Evolutionary conservation across 2,113 vertebrate genomes (phyloP).

Genomic region (Pavo muticus): DNA sequence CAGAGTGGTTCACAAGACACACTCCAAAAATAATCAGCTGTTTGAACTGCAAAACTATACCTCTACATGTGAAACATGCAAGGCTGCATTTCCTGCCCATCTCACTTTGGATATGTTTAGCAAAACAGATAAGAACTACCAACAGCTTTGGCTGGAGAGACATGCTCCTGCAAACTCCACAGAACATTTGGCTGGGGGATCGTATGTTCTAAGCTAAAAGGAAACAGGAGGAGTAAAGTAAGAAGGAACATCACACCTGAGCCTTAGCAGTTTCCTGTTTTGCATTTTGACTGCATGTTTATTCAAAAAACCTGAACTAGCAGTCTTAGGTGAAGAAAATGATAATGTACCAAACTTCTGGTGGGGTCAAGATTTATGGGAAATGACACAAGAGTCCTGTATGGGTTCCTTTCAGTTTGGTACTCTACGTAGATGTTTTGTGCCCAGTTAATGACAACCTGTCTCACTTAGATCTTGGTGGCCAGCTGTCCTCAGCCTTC

Average conservation of each 20-base stretch:
- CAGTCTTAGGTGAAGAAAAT: background rate
- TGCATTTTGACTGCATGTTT: background rate
- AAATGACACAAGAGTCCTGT: background rate
- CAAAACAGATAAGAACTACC: slow-evolving; percentile 15
- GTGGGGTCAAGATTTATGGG: background rate
- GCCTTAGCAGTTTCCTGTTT: background rate
- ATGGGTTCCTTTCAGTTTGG: background rate
- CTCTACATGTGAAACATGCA: background rate
- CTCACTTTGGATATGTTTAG: background rate
- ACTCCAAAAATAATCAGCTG: background rate
- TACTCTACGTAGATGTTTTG: background rate
- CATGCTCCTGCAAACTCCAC: background rate
- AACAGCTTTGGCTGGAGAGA: background rate
- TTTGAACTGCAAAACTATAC: background rate
- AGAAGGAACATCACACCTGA: background rate
- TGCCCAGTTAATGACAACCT: background rate
- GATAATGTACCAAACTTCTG: background rate
- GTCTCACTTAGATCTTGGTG: background rate
- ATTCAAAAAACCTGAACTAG: background rate
- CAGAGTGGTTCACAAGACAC: slow-evolving; percentile 37
- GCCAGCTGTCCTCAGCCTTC: background rate
- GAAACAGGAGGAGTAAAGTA: background rate
- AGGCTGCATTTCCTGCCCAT: background rate
- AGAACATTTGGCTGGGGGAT: background rate
- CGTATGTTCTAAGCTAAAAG: background rate